These are phyloP conservation scores for Drosophila repletoides DNA, from an alignment of 1,140 invertebrate genomes.

Conservation along the genomic window DNA sequence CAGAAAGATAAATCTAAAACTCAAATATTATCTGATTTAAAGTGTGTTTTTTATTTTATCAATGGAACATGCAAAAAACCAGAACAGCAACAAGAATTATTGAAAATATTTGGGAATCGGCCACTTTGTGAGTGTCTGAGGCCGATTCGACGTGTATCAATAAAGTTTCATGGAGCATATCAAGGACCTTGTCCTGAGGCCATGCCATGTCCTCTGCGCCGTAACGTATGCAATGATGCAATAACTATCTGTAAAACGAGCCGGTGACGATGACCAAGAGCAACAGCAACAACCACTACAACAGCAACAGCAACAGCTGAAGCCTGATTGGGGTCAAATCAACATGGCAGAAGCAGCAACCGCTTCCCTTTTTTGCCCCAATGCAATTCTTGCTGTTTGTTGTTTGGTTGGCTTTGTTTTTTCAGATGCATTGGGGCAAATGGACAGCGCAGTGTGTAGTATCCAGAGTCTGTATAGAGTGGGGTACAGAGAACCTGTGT, in stretches of 20 bases:
- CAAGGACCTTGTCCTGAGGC: constrained; percentile 53
- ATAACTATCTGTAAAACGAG: constrained; percentile 56
- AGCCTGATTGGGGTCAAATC: constrained; percentile 66
- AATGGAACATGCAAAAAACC: neutral
- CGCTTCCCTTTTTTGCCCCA: constrained; percentile 22
- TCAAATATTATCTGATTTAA: neutral
- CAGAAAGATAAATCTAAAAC: too few species aligned
- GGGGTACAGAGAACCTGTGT: neutral
- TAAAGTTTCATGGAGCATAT: constrained; percentile 67
- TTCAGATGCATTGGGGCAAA: constrained; percentile 7
- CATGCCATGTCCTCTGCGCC: neutral
- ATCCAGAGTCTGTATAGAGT: too few species aligned
- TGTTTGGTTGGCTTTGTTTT: constrained; percentile 10
- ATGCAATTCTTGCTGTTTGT: constrained; percentile 12
- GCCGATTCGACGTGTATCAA: constrained; percentile 34
- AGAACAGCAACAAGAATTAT: constrained; percentile 21
- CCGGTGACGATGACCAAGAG: constrained; percentile 29
- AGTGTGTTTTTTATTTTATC: too few species aligned
- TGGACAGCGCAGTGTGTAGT: neutral
- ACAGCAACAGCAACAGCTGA: constrained; percentile 17
- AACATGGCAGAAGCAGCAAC: constrained; percentile 35
- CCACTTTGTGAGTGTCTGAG: neutral
- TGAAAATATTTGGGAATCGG: constrained; percentile 5
- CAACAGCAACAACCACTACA: constrained; percentile 28
- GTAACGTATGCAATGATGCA: constrained; percentile 36